Base-by-base conservation (phyloP, 92 coral and sea anemone genomes). In the Pocillopora meandrina region DNA sequence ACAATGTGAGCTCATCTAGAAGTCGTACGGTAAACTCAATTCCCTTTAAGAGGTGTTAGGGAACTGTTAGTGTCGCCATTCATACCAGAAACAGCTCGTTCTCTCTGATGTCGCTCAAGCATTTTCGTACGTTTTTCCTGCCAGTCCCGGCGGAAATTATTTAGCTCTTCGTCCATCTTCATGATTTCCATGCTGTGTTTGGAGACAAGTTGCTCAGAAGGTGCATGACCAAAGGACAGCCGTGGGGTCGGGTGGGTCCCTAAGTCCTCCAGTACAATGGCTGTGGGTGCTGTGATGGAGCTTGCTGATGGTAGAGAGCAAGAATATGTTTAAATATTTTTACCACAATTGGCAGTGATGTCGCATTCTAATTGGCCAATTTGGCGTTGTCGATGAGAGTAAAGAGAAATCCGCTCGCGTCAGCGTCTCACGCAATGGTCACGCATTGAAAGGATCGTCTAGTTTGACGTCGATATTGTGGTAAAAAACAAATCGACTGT, bases 151-250 rank as follows among this genome's bases (percentile, higher is more conserved):
- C 88, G 86, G 78, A 92, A 94, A 31, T 61, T 71, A 33, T 90
- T 84, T 66, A 92, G 78, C 70, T 92, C 91, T 68, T 92, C 82
- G 60, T 92, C 98, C 88, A 94, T 85, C 47, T 82, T 78, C 64
- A 92, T 76, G 18, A 94, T 85, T 36, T 94, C 95, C 95, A 94
- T 94, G 67, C 93, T 90, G 71, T 94, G 95, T 59, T 87, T 85
- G 15, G 92, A 85, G 64, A 94, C 75, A 16, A 94, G 87, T 56
- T 87, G 89, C 75, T 94, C 98, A 87, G 90, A 67, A n/a, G 93
- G 93, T 20, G 87, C 79, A 31, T 85, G 80, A 8, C 95, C 98
- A 72, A 87, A 84, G 64, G 74, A 83, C 26, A 88, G 77, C 73
- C 95, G 83, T 55, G 95, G 87, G 65, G 90, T 92, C 66, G 89